Evolutionary conservation across 1,140 invertebrate genomes (phyloP).

Genomic region (Anastatus disparis): DNA sequence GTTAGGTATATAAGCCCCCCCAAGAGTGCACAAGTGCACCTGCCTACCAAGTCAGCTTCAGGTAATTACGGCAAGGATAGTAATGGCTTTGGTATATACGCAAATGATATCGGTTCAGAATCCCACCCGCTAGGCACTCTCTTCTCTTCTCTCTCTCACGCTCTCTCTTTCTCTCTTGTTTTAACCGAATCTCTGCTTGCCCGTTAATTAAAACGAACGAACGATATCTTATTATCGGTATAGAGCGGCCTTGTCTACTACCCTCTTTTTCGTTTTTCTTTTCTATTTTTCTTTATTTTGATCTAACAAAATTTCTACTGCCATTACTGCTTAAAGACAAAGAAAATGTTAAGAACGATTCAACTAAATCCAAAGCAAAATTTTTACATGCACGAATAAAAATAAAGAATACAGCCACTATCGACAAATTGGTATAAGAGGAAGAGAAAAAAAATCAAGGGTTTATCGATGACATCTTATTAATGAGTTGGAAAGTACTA

Average conservation of each 20-base stretch:
- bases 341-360: background rate
- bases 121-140: no score
- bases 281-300: conserved; percentile 19
- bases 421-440: no score
- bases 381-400: background rate
- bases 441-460: no score
- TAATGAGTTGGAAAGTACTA: no score
- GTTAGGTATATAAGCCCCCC: no score
- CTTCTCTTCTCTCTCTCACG: no score
- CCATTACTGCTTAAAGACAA: no score
- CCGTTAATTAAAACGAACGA: conserved; percentile 41
- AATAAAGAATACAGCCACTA: no score
- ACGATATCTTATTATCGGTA: conserved; percentile 37
- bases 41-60: conserved; percentile 15
- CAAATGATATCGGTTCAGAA: no score
- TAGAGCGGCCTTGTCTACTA: no score
- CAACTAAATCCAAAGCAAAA: background rate
- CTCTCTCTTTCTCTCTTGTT: conserved; percentile 31
- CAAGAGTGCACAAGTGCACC: conserved; percentile 32
- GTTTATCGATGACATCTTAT: no score
- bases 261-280: no score
- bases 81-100: background rate
- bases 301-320: conserved; percentile 10
- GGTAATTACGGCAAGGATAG: conserved; percentile 32
- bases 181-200: conserved; percentile 36